A percentile compares a stretch with the other conserved stretches of the same genome.
phyloP scores from a whole-genome alignment of 1,140 invertebrate species.

The Eueides isabella region DNA sequence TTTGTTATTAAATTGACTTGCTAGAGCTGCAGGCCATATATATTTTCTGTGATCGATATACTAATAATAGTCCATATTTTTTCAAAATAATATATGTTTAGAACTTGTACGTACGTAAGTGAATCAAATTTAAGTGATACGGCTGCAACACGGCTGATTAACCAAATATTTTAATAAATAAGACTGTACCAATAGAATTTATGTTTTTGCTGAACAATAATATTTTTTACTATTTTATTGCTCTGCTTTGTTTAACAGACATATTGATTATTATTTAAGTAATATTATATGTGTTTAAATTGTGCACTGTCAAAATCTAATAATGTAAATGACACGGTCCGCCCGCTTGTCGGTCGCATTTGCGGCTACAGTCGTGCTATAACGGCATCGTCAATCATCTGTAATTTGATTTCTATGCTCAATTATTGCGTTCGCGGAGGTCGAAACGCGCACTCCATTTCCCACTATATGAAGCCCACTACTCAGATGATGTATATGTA shows the following conservation, averaged over 20 bases:
- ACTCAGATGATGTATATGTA: constrained; percentile 46
- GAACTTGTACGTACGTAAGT: constrained; percentile 10
- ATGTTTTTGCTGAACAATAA: too few relatives aligned
- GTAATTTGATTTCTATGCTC: constrained; percentile 82
- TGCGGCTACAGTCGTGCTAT: constrained; percentile 74
- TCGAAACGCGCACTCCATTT: constrained; percentile 68
- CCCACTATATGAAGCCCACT: constrained; percentile 44
- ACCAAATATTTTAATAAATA: not conserved
- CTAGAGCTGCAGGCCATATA: constrained; percentile 21
- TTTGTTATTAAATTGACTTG: constrained; percentile 50
- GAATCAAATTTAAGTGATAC: not conserved
- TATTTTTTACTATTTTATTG: not conserved
- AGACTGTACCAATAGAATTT: too few relatives aligned
- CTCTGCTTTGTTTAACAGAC: not conserved
- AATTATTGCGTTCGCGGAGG: constrained; percentile 81
- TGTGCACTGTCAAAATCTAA: constrained; percentile 68
- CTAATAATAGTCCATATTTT: not conserved
- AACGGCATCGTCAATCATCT: constrained; percentile 81
- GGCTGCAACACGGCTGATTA: not conserved
- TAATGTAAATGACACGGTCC: constrained; percentile 75
- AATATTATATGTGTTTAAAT: constrained; percentile 2
- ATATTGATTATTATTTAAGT: not conserved
- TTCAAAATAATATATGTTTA: constrained; percentile 1
- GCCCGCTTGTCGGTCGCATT: constrained; percentile 66
- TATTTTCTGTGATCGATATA: not conserved